Percentiles rank a stretch among this genome's conserved stretches.
Conservation (phyloP, 2,888 invertebrate species). For the Heliconius ethilla region DNA sequence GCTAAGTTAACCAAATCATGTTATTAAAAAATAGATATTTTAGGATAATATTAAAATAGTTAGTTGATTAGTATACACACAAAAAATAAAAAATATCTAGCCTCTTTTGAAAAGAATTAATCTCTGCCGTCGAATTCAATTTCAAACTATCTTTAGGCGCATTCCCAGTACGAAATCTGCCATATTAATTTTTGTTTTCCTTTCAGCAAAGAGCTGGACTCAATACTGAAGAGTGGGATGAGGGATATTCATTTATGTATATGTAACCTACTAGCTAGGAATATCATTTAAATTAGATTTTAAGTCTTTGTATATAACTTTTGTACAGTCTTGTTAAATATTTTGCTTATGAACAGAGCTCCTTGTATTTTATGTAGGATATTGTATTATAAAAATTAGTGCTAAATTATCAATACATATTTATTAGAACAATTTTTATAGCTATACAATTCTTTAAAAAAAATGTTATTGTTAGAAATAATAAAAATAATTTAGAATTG, state of each 20-base stretch:
- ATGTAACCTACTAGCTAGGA: conserved; percentile 50
- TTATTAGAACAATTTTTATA: conserved; percentile 43
- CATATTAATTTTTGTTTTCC: conserved; percentile 45
- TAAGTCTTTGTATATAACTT: conserved; percentile 66
- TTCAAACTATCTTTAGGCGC: conserved; percentile 2
- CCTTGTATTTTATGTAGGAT: conserved; percentile 53
- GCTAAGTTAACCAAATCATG: no score
- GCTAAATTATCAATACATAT: conserved; percentile 38
- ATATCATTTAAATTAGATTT: conserved; percentile 48
- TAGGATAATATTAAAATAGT: no score
- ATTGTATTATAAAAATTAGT: conserved; percentile 46
- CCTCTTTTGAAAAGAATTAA: neutral
- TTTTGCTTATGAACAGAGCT: conserved; percentile 60
- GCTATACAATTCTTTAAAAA: conserved; percentile 39
- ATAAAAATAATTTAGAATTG: conserved; percentile 61
- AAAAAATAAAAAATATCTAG: neutral
- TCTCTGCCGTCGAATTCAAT: conserved; percentile 5
- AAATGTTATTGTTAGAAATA: conserved; percentile 45
- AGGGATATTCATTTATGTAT: conserved; percentile 60
- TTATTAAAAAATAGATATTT: no score
- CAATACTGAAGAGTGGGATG: conserved; percentile 83
- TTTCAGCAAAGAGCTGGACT: conserved; percentile 93
- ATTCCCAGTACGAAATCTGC: conserved; percentile 46
- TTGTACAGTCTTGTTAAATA: conserved; percentile 69
- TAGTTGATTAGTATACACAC: neutral